Evolutionary conservation across 2,888 invertebrate genomes (phyloP).

Genomic region (Melipona beecheii): DNA sequence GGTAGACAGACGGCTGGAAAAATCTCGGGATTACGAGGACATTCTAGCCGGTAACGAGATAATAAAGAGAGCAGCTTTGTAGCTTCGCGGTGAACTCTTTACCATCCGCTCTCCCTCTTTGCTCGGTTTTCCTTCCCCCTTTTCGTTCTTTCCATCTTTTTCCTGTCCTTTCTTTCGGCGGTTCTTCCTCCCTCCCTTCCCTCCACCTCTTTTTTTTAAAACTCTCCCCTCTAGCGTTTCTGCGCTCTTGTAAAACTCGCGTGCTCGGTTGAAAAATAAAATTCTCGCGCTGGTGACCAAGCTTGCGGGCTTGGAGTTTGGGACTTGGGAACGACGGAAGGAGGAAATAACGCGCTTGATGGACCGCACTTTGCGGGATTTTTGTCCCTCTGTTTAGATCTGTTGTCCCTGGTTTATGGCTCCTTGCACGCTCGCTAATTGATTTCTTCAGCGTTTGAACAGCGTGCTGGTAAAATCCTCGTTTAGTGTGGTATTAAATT

Average conservation of each 20-base stretch:
- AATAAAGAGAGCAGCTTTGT: constrained; percentile 75
- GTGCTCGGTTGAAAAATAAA: constrained; percentile 9
- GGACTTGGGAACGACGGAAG: background rate
- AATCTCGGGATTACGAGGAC: constrained; percentile 71
- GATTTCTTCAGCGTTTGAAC: background rate
- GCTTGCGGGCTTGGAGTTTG: constrained; percentile 1
- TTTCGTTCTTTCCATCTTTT: background rate
- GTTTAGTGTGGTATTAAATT: background rate
- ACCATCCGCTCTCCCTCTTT: constrained; percentile 19
- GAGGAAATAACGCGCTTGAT: background rate
- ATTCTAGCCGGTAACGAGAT: constrained; percentile 73
- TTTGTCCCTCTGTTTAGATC: background rate
- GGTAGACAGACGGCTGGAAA: constrained; percentile 38
- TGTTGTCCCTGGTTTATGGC: background rate
- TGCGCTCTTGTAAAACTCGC: constrained; percentile 5
- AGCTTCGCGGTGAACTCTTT: constrained; percentile 65
- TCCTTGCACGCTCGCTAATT: background rate
- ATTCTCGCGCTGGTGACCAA: constrained; percentile 20
- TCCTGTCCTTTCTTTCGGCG: constrained; percentile 5
- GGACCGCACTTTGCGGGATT: background rate
- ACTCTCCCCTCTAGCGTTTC: background rate
- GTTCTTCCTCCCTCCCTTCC: background rate
- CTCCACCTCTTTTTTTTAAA: background rate
- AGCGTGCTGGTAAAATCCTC: background rate
- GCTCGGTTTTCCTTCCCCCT: background rate